These are phyloP conservation scores for Hycleus phaleratus DNA, from an alignment of 1,140 invertebrate species.

Conservation along the genomic window DNA sequence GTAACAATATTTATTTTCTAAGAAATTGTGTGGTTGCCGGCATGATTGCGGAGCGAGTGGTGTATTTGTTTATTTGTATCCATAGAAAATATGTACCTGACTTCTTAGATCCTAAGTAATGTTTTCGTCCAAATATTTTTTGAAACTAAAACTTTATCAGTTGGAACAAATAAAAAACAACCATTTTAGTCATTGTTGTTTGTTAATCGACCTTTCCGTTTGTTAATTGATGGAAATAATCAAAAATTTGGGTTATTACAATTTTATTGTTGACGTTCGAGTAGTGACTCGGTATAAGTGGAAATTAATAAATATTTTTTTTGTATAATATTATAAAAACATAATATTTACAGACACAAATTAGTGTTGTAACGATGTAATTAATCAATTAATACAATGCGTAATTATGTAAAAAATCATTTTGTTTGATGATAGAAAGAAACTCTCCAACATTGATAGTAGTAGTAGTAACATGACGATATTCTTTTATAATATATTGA, in stretches of 20 bases:
- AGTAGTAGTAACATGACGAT: no score
- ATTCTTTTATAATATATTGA: neutral
- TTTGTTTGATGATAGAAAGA: neutral
- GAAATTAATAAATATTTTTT: conserved; percentile 40
- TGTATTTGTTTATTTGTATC: neutral
- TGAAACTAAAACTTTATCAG: neutral
- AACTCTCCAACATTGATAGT: conserved; percentile 4
- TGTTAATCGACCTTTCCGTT: no score
- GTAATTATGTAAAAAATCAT: conserved; percentile 17
- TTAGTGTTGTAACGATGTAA: conserved; percentile 32
- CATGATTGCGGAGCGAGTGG: neutral
- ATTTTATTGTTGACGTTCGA: conserved; percentile 35
- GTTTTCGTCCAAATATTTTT: conserved; percentile 5
- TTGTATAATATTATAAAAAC: conserved; percentile 37
- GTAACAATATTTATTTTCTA: neutral
- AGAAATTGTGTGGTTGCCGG: neutral
- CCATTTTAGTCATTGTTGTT: neutral
- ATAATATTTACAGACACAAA: conserved; percentile 41
- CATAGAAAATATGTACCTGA: conserved; percentile 8
- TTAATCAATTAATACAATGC: conserved; percentile 14
- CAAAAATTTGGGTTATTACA: conserved; percentile 29
- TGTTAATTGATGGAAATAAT: neutral
- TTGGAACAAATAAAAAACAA: neutral
- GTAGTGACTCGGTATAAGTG: conserved; percentile 30
- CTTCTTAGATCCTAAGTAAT: conserved; percentile 12